Conservation (phyloP, 1,140 invertebrate genomes). For the Apis dorsata region DNA sequence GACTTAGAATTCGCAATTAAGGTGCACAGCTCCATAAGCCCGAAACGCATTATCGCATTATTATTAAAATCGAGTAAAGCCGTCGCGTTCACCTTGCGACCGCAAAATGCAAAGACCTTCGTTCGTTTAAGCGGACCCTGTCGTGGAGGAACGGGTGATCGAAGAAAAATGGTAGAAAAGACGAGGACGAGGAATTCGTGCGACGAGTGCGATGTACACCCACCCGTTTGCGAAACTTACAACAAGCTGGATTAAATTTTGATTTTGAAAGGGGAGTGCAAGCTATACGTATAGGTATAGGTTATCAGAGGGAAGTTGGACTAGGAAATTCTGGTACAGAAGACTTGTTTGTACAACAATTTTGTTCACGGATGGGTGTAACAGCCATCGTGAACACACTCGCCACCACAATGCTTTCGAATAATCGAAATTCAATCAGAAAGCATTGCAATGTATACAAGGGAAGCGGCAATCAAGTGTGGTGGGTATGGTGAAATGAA, state of each 20-base stretch:
- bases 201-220: no score
- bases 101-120: constrained; percentile 53
- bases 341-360: constrained; percentile 46
- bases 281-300: neutral
- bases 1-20: constrained; percentile 69
- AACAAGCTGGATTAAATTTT: constrained; percentile 34
- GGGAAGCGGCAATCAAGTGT: neutral
- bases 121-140: constrained; percentile 41
- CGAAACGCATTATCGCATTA: constrained; percentile 65
- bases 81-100: constrained; percentile 23
- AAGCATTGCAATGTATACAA: constrained; percentile 42
- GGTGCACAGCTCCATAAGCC: constrained; percentile 59
- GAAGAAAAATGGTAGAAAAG: neutral
- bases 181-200: constrained; percentile 42
- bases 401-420: constrained; percentile 35
- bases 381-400: neutral
- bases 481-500: neutral
- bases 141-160: neutral
- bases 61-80: constrained; percentile 65
- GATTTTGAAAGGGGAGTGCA: neutral
- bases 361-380: constrained; percentile 26
- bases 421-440: constrained; percentile 63
- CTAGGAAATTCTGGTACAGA: constrained; percentile 34
- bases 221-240: neutral
- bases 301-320: constrained; percentile 25